Conservation (phyloP, 1,140 invertebrate species). For the Lepidurus couesii region DNA sequence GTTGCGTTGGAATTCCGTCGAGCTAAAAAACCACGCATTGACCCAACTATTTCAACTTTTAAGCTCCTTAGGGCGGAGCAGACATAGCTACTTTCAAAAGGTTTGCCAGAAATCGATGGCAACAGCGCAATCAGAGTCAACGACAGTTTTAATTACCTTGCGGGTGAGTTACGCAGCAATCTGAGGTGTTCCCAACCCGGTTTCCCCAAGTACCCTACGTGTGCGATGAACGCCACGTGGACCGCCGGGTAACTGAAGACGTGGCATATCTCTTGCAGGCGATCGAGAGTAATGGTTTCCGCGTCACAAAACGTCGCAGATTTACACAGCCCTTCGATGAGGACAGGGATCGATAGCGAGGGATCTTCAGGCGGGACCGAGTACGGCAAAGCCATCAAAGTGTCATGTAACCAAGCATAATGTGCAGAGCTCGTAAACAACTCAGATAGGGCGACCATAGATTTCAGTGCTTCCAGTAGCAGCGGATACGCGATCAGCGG, state of each 20-base stretch:
- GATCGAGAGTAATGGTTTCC: neutral
- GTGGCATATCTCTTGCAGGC: neutral
- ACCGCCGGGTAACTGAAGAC: neutral
- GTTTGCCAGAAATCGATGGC: neutral
- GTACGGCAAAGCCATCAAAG: conserved; percentile 57
- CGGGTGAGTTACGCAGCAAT: neutral
- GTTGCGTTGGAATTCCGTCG: neutral
- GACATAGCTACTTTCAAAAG: no score
- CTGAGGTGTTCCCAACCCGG: neutral
- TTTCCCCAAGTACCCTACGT: conserved; percentile 4
- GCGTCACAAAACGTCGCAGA: conserved; percentile 26
- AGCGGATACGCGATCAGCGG: conserved; percentile 53
- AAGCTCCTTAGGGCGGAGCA: neutral
- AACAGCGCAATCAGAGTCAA: neutral
- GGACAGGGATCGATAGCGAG: conserved; percentile 15
- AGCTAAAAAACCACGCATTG: neutral
- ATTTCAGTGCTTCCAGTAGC: conserved; percentile 60
- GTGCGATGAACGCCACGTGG: neutral
- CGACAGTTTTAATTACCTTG: neutral
- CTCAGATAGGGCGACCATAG: conserved; percentile 62
- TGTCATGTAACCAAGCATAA: conserved; percentile 66
- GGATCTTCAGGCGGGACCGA: conserved; percentile 58
- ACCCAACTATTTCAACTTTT: neutral
- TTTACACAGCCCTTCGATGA: conserved; percentile 28
- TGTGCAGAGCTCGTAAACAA: conserved; percentile 62